Evolutionary conservation across 2,888 invertebrate genomes (phyloP), one percentile per base, ranked within the genome.

Genomic region (Volucella inanis): DNA sequence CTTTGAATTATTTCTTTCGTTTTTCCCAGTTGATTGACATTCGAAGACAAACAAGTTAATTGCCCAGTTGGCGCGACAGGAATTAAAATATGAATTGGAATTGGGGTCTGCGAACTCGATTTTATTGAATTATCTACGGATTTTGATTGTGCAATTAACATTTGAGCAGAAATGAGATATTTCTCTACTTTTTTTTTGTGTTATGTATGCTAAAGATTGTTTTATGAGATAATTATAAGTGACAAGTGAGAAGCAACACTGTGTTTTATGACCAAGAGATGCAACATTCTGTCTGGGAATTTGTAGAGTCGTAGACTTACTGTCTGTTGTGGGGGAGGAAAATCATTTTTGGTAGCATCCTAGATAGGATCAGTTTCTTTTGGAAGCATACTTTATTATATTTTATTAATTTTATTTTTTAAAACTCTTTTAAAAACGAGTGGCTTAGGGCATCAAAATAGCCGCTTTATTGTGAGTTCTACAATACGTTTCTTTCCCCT

Each of bases 121-220:
- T 14, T n/a, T 1, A 54, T 47, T 39, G 31, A 55, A 55, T 54
- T 67, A 43, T 43, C 52, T 52, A 31, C 38, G 45, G 55, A 43
- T 38, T 55, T 55, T 68, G 54, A 68, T 68, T 45, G 55, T 12
- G 38, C 55, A n/a, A 68, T 68, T 68, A 68, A 15, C 45, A n/a
- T 55, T 68, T 68, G 54, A 55, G 55, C 14, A 15, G 39, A 41
- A 18, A 50, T 65, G 38, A 15, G 55, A 55, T 55, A 68, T 22
- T 31, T 55, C 15, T 55, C n/a, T 55, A 11, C 31, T n/a, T 18
- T 18, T 8, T 22, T 68, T 68, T 45, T 55, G 45, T 47, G 68
- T 31, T 59, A 39, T 59, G 41, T 59, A 15, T 38, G 38, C 14
- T 8, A 59, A 59, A 31, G 4, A 31, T 31, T 31, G 31, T 31